A percentile compares a stretch with the other conserved stretches of the same genome.
Evolutionary conservation across 2,113 vertebrate genomes (phyloP).

Genomic region (Myanophis thanlyinensis): DNA sequence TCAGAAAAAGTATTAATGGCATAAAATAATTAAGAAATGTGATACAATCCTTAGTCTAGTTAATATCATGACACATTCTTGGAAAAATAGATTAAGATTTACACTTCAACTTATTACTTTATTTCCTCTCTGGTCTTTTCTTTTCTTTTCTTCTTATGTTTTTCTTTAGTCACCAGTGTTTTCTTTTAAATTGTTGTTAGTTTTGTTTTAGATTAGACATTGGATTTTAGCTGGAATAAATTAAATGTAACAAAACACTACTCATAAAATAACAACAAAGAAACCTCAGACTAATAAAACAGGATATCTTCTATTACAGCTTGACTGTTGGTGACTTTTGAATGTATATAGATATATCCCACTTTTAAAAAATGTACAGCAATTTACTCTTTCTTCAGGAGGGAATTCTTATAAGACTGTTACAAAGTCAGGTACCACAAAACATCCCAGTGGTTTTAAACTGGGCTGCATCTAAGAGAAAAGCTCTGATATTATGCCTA

Average conservation of each 20-base stretch:
- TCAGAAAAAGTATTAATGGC: not conserved
- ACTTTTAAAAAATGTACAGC: not conserved
- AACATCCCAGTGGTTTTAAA: not conserved
- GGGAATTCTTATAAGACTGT: not conserved
- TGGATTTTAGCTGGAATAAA: not conserved
- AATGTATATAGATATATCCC: not conserved
- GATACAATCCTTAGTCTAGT: not conserved
- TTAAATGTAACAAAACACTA: not conserved
- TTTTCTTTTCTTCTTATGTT: not conserved
- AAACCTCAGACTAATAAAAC: not conserved
- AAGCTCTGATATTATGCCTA: not conserved
- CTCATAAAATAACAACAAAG: not conserved
- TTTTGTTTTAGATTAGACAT: conserved; percentile 3
- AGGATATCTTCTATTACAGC: not conserved
- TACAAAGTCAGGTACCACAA: conserved; percentile 5
- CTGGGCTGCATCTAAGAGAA: not conserved
- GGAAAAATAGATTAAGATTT: not conserved
- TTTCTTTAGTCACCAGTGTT: not conserved
- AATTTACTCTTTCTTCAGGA: not conserved
- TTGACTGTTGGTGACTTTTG: not conserved
- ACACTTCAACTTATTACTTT: not conserved
- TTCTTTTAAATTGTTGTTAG: not conserved
- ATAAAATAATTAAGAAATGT: not conserved
- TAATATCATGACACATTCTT: not conserved
- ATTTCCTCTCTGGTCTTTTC: not conserved